Evolutionary conservation across 2,113 vertebrate species (phyloP), one percentile per base, ranked within the genome.

Genomic region (Erinaceus europaeus): DNA sequence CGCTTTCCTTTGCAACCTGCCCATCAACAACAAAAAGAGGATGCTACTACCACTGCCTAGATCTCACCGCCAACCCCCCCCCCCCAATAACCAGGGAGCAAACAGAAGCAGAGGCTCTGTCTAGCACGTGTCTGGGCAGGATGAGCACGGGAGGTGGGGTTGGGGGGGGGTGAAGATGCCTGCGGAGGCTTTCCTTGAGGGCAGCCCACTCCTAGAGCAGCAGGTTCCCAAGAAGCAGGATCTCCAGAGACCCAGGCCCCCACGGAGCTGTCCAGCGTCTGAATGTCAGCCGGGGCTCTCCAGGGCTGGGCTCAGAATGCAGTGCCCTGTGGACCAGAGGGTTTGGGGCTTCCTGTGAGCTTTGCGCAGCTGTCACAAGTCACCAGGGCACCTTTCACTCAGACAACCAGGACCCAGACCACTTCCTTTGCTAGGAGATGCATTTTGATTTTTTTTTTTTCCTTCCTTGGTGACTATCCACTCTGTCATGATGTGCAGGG

Each of bases 371-470:
- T 29, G n/a, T 80, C 32, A 32, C 4, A 75, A 9, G 48, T 12
- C 59, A 15, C 72, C 21, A 21, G 23, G 48, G 75, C 44, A 59
- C 44, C 9, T 21, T 44, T 29, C 34, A 4, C 38, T 5, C 4
- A 40, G 59, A 78, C 42, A 36, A 68, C 29, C 67, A 74, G 44
- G 20, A 34, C 27, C 2, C 0, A 50, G 44, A 38, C 46, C 59
- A 14, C 65, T 86, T 73, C 36, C 71, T 61, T 80, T 1, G 17
- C 46, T 12, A 46, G 78, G 77, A 86, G 50, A 34, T 17, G 50
- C 20, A 48, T n/a, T 55, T 23, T 3, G 32, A n/a, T 62, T 67
- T 53, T 53, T 32, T 55, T 65, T 40, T 55, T 44, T 17, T 80
- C 78, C 15, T 34, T 25, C 14, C 34, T n/a, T 50, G 9, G 1